Conservation (phyloP, 2,888 invertebrate genomes). For the Ophraella communa region DNA sequence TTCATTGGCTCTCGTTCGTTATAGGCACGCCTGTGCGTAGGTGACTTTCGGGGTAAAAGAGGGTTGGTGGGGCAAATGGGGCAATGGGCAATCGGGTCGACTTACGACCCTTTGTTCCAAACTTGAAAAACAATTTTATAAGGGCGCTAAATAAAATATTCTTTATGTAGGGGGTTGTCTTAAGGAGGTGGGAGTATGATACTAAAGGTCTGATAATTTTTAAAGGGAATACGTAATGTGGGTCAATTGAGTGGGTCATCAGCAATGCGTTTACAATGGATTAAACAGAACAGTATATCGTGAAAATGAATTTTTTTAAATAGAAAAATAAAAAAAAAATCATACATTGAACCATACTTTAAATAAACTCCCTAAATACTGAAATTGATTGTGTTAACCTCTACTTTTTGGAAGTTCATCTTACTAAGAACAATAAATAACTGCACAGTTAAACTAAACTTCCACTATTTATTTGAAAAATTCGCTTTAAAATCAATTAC, state of each 20-base stretch:
- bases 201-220: background rate
- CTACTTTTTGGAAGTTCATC: too few relatives aligned
- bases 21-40: slow-evolving; percentile 48
- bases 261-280: background rate
- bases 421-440: too few relatives aligned
- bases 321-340: too few relatives aligned
- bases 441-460: too few relatives aligned
- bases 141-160: slow-evolving; percentile 33
- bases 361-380: too few relatives aligned
- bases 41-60: slow-evolving; percentile 24
- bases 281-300: background rate
- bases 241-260: slow-evolving; percentile 4
- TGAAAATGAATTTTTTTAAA: too few relatives aligned
- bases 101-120: slow-evolving; percentile 38
- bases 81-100: slow-evolving; percentile 36
- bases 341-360: too few relatives aligned
- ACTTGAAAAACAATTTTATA: slow-evolving; percentile 29
- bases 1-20: slow-evolving; percentile 20
- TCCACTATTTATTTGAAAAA: too few relatives aligned
- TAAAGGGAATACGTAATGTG: background rate
- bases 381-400: too few relatives aligned
- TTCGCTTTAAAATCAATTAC: too few relatives aligned
- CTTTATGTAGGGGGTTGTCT: slow-evolving; percentile 20
- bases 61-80: slow-evolving; percentile 23
- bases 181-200: slow-evolving; percentile 26